These are phyloP conservation scores for Anthoscopus minutus DNA, from an alignment of 2,113 vertebrate genomes.

Conservation along the genomic window DNA sequence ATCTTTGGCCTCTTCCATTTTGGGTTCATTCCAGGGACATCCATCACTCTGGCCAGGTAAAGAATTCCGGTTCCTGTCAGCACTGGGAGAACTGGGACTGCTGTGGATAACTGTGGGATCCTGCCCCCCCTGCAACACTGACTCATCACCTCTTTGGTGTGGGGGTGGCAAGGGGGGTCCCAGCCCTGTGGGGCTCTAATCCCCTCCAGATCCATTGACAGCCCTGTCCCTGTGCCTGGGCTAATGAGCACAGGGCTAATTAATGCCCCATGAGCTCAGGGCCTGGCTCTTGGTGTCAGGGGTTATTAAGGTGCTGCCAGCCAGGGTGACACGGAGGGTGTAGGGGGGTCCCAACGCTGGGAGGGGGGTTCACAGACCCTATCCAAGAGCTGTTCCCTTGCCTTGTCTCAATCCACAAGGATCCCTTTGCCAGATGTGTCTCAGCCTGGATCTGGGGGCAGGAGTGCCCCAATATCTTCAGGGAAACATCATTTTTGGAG, in stretches of 20 bases:
- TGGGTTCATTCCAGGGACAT: neutral
- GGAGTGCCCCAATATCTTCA: too few relatives aligned
- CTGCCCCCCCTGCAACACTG: rapidly evolving
- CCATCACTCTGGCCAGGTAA: neutral
- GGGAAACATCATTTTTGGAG: neutral
- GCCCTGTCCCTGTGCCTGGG: rapidly evolving
- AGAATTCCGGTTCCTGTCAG: neutral
- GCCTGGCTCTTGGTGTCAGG: neutral
- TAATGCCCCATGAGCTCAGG: neutral
- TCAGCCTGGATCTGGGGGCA: neutral
- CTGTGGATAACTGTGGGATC: neutral
- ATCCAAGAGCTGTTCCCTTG: rapidly evolving
- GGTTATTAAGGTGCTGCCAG: neutral
- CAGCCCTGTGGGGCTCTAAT: neutral
- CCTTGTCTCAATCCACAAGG: neutral
- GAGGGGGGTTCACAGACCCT: neutral
- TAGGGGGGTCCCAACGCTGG: rapidly evolving
- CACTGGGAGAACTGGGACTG: neutral
- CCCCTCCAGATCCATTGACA: neutral
- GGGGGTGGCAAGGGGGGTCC: neutral
- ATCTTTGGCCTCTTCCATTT: constrained; percentile 5
- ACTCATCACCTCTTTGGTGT: neutral
- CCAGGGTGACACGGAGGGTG: neutral
- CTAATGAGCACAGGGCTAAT: neutral
- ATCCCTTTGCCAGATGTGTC: neutral